phyloP scores from a whole-genome alignment of 37 sponge, comb jelly and placozoan genomes.

The Spongia lamella region DNA sequence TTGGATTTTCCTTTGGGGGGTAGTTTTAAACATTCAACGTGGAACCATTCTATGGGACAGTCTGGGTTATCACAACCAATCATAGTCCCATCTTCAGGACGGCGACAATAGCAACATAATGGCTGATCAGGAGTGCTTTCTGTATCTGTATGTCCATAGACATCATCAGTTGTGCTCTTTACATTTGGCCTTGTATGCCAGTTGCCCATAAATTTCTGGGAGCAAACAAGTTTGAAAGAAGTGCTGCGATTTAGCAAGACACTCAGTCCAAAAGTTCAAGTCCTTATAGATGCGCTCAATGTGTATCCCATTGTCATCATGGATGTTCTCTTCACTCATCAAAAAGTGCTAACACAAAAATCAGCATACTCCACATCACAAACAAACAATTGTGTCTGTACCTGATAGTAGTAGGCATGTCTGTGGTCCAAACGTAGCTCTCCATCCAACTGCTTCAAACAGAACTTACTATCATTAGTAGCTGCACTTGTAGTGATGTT shows the following conservation, averaged over 20 bases:
- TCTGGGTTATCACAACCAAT: conserved; percentile 49
- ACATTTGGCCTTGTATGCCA: conserved; percentile 41
- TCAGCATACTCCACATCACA: conserved; percentile 47
- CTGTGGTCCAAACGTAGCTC: neutral
- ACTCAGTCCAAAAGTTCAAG: conserved; percentile 5
- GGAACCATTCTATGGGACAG: conserved; percentile 26
- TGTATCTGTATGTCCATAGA: too few species aligned
- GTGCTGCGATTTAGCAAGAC: neutral
- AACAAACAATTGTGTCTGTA: conserved; percentile 32
- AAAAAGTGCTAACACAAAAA: conserved; percentile 48
- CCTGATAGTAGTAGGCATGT: neutral
- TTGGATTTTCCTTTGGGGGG: conserved; percentile 6
- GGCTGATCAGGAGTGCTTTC: neutral
- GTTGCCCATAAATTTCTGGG: conserved; percentile 54
- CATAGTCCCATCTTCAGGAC: conserved; percentile 48
- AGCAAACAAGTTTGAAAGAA: conserved; percentile 37
- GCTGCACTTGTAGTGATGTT: too few species aligned
- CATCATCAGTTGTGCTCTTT: too few species aligned
- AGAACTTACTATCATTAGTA: too few species aligned
- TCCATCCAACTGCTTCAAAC: too few species aligned
- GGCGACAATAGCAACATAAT: conserved; percentile 41
- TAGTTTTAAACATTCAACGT: conserved; percentile 3
- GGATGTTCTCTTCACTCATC: too few species aligned
- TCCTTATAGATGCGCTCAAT: conserved; percentile 42
- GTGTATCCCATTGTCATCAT: conserved; percentile 1